Conservation (phyloP, 2,113 vertebrate species). For the Zosterops pallidus region DNA sequence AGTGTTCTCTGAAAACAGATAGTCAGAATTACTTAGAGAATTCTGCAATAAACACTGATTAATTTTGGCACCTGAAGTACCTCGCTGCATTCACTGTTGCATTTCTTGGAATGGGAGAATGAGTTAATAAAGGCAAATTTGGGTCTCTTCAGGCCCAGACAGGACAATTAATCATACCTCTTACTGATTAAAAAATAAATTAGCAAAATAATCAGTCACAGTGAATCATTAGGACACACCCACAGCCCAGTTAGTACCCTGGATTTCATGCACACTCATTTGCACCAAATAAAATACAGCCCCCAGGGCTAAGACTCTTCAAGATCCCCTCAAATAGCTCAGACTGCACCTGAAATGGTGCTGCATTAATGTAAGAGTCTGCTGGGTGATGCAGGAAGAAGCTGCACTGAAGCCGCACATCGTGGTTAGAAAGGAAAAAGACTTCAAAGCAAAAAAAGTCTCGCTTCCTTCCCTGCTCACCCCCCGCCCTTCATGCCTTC, state of each 20-base stretch:
- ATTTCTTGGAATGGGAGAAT: neutral
- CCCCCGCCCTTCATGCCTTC: neutral
- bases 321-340: neutral
- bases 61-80: neutral
- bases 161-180: neutral
- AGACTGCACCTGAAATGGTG: neutral
- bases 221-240: constrained; percentile 19
- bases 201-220: neutral
- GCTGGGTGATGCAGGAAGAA: constrained; percentile 7
- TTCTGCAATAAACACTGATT: neutral
- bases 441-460: neutral
- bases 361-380: neutral
- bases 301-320: neutral
- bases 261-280: neutral
- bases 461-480: neutral
- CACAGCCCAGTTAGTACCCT: neutral
- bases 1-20: neutral
- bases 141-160: neutral
- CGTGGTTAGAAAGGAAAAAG: neutral
- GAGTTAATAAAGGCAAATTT: constrained; percentile 29
- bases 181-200: constrained; percentile 14
- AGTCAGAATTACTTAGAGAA: neutral
- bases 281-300: neutral
- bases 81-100: neutral
- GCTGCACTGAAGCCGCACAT: neutral